These are phyloP conservation scores for Mesitornis unicolor DNA, from an alignment of 2,113 vertebrate species.

Conservation along the genomic window DNA sequence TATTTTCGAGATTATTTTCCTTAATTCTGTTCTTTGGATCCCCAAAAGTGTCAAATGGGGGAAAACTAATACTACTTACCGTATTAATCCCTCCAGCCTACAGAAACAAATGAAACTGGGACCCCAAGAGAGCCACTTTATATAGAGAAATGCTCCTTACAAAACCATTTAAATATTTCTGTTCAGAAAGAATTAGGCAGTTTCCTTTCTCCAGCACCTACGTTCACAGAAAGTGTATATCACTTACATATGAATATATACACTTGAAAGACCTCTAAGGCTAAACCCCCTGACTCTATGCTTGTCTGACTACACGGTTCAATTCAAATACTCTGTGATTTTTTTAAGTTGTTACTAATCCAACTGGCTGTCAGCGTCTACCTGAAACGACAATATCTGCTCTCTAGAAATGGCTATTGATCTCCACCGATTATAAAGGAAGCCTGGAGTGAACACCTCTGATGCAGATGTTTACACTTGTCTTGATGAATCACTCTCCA, in stretches of 20 bases:
- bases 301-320: not conserved
- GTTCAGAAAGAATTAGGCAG: not conserved
- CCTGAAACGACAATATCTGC: not conserved
- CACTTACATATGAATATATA: not conserved
- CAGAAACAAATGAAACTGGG: not conserved
- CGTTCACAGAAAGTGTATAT: not conserved
- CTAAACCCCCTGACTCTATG: not conserved
- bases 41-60: not conserved
- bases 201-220: not conserved
- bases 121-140: not conserved
- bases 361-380: not conserved
- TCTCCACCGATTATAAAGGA: not conserved
- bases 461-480: not conserved
- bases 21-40: not conserved
- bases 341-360: not conserved
- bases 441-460: not conserved
- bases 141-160: not conserved
- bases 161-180: not conserved
- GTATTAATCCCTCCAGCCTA: not conserved
- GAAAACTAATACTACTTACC: too few relatives aligned
- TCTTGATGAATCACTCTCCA: not conserved
- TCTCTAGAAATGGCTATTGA: not conserved
- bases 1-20: not conserved
- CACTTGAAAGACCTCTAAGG: not conserved
- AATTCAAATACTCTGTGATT: not conserved